These are phyloP conservation scores for Drosophila quinaria DNA, from an alignment of 2,888 invertebrate genomes.

Conservation along the genomic window DNA sequence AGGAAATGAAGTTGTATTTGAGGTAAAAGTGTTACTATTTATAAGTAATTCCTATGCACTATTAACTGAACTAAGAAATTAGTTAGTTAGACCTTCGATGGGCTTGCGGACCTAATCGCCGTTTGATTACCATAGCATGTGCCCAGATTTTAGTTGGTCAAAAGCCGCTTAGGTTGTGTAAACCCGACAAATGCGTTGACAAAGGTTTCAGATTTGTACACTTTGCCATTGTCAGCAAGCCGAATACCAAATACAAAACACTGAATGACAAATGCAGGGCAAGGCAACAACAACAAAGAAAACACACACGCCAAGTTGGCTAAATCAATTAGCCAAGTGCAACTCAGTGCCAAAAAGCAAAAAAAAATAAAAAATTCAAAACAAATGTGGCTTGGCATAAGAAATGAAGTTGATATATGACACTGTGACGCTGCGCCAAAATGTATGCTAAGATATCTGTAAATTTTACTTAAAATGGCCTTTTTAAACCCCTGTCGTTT, in stretches of 20 bases:
- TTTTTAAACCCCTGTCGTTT: constrained; percentile 5
- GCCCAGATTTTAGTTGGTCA: constrained; percentile 31
- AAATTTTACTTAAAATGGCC: neutral
- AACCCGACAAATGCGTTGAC: constrained; percentile 63
- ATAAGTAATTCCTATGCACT: constrained; percentile 6
- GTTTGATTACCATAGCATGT: constrained; percentile 47
- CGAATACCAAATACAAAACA: neutral
- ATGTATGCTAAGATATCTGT: constrained; percentile 52
- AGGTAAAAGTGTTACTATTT: constrained; percentile 7
- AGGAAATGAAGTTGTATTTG: constrained; percentile 30
- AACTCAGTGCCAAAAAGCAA: constrained; percentile 73
- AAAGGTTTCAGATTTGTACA: constrained; percentile 60
- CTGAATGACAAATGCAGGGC: constrained; percentile 54
- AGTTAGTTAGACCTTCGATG: constrained; percentile 15
- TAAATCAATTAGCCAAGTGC: constrained; percentile 80
- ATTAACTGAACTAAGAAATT: neutral
- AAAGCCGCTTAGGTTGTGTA: constrained; percentile 78
- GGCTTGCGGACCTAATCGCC: constrained; percentile 38
- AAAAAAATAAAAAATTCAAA: neutral
- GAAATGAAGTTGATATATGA: constrained; percentile 10
- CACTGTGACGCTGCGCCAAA: constrained; percentile 42
- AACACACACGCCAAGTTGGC: constrained; percentile 35
- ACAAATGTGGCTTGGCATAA: constrained; percentile 62
- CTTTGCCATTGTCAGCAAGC: constrained; percentile 60
- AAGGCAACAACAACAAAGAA: constrained; percentile 61